phyloP scores from a whole-genome alignment of 2,888 invertebrate species.

The Oxyscelio sp. region DNA sequence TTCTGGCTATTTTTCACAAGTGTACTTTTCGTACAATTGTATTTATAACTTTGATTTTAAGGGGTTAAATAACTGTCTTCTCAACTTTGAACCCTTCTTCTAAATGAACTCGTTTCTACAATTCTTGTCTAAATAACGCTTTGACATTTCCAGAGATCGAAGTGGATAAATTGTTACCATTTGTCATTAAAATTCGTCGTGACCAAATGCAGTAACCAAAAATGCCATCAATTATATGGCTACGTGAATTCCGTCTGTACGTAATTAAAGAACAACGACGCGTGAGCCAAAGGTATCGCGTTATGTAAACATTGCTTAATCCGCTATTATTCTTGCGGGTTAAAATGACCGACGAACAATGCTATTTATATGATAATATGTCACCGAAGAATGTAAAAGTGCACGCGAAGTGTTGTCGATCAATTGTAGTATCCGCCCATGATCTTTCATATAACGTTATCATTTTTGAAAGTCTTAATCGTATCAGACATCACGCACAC shows the following conservation, averaged over 20 bases:
- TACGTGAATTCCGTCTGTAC: slow-evolving; percentile 16
- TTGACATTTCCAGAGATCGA: no score
- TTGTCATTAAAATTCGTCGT: background rate
- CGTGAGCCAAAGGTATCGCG: slow-evolving; percentile 43
- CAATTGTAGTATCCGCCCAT: slow-evolving; percentile 64
- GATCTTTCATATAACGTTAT: slow-evolving; percentile 68
- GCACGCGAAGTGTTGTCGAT: slow-evolving; percentile 61
- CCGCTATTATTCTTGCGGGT: slow-evolving; percentile 47
- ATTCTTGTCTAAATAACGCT: no score
- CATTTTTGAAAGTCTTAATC: slow-evolving; percentile 73
- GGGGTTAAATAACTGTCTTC: no score
- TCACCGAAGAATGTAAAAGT: slow-evolving; percentile 66
- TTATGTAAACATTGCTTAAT: slow-evolving; percentile 64
- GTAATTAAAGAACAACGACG: slow-evolving; percentile 52
- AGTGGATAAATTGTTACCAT: no score
- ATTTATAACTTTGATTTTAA: no score
- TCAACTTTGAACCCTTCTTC: no score
- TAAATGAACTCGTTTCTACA: no score
- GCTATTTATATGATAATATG: slow-evolving; percentile 65
- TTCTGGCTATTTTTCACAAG: no score
- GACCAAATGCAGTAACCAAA: slow-evolving; percentile 10
- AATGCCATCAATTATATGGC: slow-evolving; percentile 19
- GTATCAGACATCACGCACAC: slow-evolving; percentile 69
- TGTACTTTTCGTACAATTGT: no score
- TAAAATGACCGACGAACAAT: slow-evolving; percentile 63